Evolutionary conservation across 2,888 invertebrate genomes (phyloP).

Genomic region (Brenthis hecate): DNA sequence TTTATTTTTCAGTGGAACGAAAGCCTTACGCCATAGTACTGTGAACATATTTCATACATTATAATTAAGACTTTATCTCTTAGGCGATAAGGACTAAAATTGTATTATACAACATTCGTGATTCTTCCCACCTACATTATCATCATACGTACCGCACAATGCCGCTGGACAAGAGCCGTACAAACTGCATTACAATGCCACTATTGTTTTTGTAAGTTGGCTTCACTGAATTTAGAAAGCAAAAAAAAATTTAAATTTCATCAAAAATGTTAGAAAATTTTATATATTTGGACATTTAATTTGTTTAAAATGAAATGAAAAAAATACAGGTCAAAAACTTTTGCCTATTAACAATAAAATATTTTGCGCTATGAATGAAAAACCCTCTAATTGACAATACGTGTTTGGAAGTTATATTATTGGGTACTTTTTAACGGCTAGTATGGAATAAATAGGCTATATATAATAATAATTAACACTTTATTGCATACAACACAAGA

Average conservation of each 20-base stretch:
- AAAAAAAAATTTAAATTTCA: slow-evolving; percentile 3
- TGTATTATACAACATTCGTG: slow-evolving; percentile 14
- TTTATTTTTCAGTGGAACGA: not conserved
- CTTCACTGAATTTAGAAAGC: slow-evolving; percentile 8
- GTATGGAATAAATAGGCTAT: too few relatives aligned
- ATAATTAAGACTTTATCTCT: slow-evolving; percentile 6
- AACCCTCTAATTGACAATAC: too few relatives aligned
- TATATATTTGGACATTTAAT: not conserved
- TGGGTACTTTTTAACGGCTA: too few relatives aligned
- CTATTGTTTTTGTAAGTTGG: slow-evolving; percentile 33
- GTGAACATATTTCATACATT: slow-evolving; percentile 8
- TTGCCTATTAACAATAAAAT: too few relatives aligned
- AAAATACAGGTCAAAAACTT: not conserved
- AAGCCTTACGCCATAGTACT: slow-evolving; percentile 25
- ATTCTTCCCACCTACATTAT: slow-evolving; percentile 34
- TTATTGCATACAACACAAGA: too few relatives aligned
- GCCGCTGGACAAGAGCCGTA: slow-evolving; percentile 35
- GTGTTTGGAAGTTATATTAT: too few relatives aligned
- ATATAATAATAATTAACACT: too few relatives aligned
- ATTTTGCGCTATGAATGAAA: too few relatives aligned
- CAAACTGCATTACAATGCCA: slow-evolving; percentile 33
- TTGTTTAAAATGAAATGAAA: not conserved
- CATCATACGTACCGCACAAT: slow-evolving; percentile 35
- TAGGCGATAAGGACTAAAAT: slow-evolving; percentile 18
- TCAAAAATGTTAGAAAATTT: slow-evolving; percentile 7